These are phyloP conservation scores for Drosophila watanabei DNA, from an alignment of 1,140 invertebrate species.

Conservation along the genomic window DNA sequence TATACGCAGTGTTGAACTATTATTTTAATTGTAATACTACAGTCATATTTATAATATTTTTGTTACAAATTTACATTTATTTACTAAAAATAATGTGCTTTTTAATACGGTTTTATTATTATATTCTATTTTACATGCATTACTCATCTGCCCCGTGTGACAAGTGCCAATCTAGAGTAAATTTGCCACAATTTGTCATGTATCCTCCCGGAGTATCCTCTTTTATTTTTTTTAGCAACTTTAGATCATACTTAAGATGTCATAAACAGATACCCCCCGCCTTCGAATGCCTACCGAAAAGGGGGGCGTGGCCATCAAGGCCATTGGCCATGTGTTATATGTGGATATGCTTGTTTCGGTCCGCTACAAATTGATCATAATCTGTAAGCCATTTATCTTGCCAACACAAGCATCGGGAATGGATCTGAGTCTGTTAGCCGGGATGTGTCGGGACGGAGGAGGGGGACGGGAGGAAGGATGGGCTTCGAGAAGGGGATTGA, in stretches of 20 bases:
- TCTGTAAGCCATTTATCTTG: constrained; percentile 80
- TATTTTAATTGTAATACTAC: not conserved
- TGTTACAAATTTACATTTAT: not conserved
- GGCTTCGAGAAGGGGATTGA: constrained; percentile 5
- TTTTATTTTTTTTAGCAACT: constrained; percentile 23
- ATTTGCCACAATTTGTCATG: constrained; percentile 67
- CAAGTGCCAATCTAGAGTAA: constrained; percentile 51
- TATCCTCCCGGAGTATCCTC: constrained; percentile 35
- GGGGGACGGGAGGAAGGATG: not conserved
- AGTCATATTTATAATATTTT: not conserved
- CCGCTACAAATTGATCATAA: constrained; percentile 83
- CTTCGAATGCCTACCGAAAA: constrained; percentile 26
- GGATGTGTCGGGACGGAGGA: not conserved
- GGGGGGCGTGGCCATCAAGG: constrained; percentile 66
- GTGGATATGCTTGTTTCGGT: constrained; percentile 40
- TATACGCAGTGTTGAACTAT: not conserved
- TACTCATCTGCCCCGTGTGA: constrained; percentile 43
- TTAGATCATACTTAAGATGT: constrained; percentile 68
- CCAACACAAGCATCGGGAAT: constrained; percentile 37
- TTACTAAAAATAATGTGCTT: not conserved
- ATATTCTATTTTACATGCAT: constrained; percentile 1
- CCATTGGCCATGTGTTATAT: constrained; percentile 42
- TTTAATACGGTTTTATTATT: not conserved
- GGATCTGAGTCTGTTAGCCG: constrained; percentile 38
- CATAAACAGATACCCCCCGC: constrained; percentile 69